phyloP scores from a whole-genome alignment of 2,797 vertebrate species.

The Gymnothorax reevesii region DNA sequence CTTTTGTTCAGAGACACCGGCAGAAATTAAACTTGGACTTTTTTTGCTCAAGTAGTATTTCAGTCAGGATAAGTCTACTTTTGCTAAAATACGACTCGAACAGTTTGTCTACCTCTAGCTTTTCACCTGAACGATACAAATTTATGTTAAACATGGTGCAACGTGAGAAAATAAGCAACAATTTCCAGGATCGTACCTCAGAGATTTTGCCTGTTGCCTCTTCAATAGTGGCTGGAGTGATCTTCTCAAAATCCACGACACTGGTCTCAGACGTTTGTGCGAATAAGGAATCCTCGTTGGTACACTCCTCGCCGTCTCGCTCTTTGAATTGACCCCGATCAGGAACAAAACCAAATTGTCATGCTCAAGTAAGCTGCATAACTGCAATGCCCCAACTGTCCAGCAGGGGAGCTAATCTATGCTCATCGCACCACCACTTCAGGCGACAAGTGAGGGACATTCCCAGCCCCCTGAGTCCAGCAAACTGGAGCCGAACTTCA shows the following conservation, averaged over 20 bases:
- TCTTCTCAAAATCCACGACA: conserved; percentile 75
- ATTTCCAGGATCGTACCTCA: conserved; percentile 67
- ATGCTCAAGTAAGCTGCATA: background rate
- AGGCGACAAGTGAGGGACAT: too few species aligned
- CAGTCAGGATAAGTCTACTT: too few species aligned
- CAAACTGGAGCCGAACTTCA: too few species aligned
- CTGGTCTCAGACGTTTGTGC: conserved; percentile 58
- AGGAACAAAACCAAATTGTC: background rate
- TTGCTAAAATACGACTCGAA: too few species aligned
- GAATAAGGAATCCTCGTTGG: conserved; percentile 71
- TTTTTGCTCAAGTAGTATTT: too few species aligned
- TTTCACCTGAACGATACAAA: background rate
- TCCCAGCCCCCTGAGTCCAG: too few species aligned
- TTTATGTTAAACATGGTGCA: background rate
- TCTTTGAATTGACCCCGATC: conserved; percentile 75
- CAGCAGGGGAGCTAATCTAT: too few species aligned
- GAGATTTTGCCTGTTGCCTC: conserved; percentile 63
- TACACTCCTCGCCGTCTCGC: conserved; percentile 70
- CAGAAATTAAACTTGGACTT: too few species aligned
- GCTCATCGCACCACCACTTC: too few species aligned
- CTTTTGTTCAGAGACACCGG: too few species aligned
- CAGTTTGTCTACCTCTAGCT: too few species aligned
- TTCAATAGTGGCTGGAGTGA: conserved; percentile 65
- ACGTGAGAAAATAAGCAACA: background rate
- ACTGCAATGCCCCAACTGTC: background rate